A percentile compares a stretch with the other conserved stretches of the same genome.
These are phyloP conservation scores for Rhinophrynus dorsalis DNA, from an alignment of 2,797 vertebrate genomes.

Conservation along the genomic window DNA sequence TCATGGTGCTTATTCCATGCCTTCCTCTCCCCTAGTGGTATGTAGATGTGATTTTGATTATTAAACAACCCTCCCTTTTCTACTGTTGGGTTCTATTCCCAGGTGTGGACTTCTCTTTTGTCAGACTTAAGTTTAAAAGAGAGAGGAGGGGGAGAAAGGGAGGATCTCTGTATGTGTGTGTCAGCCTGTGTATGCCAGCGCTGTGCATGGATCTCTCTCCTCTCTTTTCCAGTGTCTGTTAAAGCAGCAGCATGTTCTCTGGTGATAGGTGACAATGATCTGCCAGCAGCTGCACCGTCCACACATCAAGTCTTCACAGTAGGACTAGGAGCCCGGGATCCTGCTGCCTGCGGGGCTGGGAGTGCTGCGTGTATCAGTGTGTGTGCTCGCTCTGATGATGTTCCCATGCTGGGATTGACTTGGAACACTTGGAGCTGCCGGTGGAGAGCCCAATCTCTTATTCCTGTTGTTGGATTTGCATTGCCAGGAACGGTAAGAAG, in stretches of 20 bases:
- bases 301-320: slow-evolving; percentile 8
- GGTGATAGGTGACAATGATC: slow-evolving; percentile 27
- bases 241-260: slow-evolving; percentile 30
- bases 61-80: neutral
- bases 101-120: slow-evolving; percentile 56
- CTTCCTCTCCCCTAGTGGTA: slow-evolving; percentile 11
- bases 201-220: slow-evolving; percentile 15
- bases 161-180: slow-evolving; percentile 36
- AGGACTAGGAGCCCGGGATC: slow-evolving; percentile 26
- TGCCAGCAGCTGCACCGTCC: slow-evolving; percentile 46
- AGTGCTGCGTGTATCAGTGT: slow-evolving; percentile 3
- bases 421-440: slow-evolving; percentile 24
- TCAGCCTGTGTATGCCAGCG: slow-evolving; percentile 31
- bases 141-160: slow-evolving; percentile 6
- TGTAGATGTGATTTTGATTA: neutral
- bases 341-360: slow-evolving; percentile 15
- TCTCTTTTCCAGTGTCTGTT: slow-evolving; percentile 12
- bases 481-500: slow-evolving; percentile 42
- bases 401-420: slow-evolving; percentile 20
- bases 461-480: slow-evolving; percentile 21
- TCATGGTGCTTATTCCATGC: neutral
- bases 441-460: neutral
- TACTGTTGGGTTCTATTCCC: slow-evolving; percentile 33
- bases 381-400: neutral
- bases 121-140: slow-evolving; percentile 56